These are phyloP conservation scores for Colletes gigas DNA, from an alignment of 1,140 invertebrate species.

Conservation along the genomic window DNA sequence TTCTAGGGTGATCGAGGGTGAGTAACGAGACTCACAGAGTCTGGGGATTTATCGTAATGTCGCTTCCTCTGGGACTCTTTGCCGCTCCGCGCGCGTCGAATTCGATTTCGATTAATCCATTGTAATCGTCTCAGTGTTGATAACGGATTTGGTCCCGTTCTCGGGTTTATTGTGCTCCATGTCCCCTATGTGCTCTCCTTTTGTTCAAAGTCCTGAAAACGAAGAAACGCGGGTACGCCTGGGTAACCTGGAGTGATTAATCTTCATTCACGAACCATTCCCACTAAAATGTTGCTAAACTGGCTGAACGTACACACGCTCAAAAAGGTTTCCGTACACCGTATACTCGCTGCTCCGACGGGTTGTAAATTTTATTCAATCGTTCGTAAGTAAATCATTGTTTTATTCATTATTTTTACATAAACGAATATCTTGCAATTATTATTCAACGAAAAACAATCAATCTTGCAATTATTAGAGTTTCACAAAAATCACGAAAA, in stretches of 20 bases:
- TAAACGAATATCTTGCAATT: no score
- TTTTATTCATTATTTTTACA: no score
- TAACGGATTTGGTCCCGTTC: neutral
- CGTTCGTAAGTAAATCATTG: no score
- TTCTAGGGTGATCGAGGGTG: conserved; percentile 28
- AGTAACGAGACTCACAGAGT: conserved; percentile 18
- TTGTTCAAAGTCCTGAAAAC: neutral
- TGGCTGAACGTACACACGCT: no score
- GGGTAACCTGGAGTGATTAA: neutral
- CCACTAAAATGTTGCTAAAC: neutral
- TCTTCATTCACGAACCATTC: neutral
- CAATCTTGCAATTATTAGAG: no score
- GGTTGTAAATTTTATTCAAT: no score
- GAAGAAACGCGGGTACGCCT: neutral
- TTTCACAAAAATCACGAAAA: no score
- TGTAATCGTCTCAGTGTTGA: neutral
- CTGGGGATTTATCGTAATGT: neutral
- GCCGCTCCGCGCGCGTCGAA: neutral
- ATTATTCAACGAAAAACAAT: no score
- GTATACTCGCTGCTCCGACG: no score
- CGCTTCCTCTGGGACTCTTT: neutral
- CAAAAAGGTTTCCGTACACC: no score
- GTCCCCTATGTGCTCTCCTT: neutral
- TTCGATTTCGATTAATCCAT: neutral
- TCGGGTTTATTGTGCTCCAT: neutral